These are phyloP conservation scores for Eudemis profundana DNA, from an alignment of 2,888 invertebrate genomes.

Conservation along the genomic window DNA sequence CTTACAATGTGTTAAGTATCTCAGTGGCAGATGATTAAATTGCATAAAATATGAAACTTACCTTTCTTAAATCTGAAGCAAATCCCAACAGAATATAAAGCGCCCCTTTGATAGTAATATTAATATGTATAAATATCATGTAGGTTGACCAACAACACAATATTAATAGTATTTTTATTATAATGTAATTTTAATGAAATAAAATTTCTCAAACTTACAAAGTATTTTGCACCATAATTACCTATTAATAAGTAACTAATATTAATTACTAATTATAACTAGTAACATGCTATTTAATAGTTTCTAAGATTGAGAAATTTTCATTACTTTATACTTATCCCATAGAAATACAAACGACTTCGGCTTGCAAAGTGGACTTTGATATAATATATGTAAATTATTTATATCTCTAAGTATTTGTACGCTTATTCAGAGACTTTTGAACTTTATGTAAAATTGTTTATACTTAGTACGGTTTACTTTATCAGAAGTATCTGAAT, in stretches of 20 bases:
- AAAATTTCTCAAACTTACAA: conserved; percentile 16
- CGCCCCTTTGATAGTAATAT: no score
- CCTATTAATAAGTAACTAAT: neutral
- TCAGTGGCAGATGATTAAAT: no score
- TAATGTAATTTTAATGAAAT: conserved; percentile 1
- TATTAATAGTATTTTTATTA: conserved; percentile 1
- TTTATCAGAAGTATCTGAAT: conserved; percentile 48
- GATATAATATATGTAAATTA: conserved; percentile 32
- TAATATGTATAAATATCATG: conserved; percentile 3
- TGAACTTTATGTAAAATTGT: conserved; percentile 3
- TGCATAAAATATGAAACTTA: no score
- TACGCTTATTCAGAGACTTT: conserved; percentile 49
- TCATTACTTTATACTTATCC: conserved; percentile 3
- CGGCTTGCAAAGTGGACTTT: conserved; percentile 40
- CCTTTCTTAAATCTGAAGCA: no score
- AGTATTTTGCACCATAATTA: neutral
- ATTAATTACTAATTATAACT: neutral
- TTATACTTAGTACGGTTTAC: conserved; percentile 1
- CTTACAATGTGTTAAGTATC: no score
- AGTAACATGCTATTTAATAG: neutral
- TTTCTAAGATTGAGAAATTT: conserved; percentile 20
- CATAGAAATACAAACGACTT: conserved; percentile 29
- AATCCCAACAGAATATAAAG: no score
- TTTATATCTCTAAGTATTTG: conserved; percentile 2
- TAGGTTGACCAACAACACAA: conserved; percentile 16